Base-by-base conservation (phyloP, 2,888 invertebrate genomes). In the Cantharis lateralis region DNA sequence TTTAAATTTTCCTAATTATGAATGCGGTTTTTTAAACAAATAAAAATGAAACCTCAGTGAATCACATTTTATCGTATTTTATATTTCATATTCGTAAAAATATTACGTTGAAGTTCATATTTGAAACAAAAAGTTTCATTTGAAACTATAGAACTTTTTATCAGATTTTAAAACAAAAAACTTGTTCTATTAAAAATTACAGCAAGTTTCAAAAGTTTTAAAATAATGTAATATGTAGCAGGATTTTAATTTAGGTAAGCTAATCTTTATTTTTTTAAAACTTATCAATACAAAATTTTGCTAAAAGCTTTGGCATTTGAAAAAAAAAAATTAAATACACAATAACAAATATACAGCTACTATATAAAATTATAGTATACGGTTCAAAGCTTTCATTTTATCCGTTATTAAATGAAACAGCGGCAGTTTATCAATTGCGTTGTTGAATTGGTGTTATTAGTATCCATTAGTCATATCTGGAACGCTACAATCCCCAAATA, bases 361-460 rank as follows among this genome's bases (percentile, higher is more conserved):
- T 48, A 48, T 48, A n/a, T n/a, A 48, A 48, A 48, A 48, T 48
- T 48, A n/a, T n/a, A 48, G n/a, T 48, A 48, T 9, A 48, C 62
- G 32, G 74, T 74, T 71, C 68, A 77, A 77, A 77, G 73, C 77
- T 74, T 68, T 26, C 68, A 18, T 76, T 70, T 15, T 71, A 62
- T 63, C 48, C 76, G 72, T 68, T 15, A 61, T 24, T 70, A 71
- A 77, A 74, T 28, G 10, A 66, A 18, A 71, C 62, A 66, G 74
- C 74, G 74, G 77, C 77, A 71, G 69, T 74, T 77, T 77, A 77
- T 77, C 77, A 77, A 77, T 77, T 74, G 74, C 28, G 26, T 20
- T 71, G 77, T 74, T 71, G 74, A 74, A 71, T 71, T 77, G 48
- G 68, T 74, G 72, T 77, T 77, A 77, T 77, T 77, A 77, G 77